Evolutionary conservation across 2,113 vertebrate species (phyloP).

Genomic region (Falco punctatus): DNA sequence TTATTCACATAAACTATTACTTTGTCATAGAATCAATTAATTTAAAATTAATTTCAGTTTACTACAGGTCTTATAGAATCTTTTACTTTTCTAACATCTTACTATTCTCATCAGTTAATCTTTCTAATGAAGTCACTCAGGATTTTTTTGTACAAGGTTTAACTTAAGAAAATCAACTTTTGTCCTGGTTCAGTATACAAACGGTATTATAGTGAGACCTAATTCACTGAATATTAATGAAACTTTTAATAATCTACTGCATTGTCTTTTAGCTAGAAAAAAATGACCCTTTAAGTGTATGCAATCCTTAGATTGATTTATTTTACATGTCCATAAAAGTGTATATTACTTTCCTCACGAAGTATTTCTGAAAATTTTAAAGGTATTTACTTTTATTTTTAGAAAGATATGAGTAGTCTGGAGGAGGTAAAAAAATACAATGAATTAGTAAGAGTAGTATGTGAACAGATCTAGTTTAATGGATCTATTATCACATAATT

Average conservation of each 20-base stretch:
- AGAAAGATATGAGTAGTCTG: neutral
- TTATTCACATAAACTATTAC: neutral
- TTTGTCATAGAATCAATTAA: neutral
- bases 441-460: neutral
- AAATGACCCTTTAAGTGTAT: conserved; percentile 48
- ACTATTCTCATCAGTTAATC: neutral
- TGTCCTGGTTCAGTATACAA: neutral
- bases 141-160: neutral
- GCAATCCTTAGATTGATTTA: conserved; percentile 29
- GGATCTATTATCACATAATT: conserved; percentile 23
- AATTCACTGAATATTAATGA: conserved; percentile 52
- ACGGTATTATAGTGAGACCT: neutral
- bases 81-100: neutral
- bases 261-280: conserved; percentile 30
- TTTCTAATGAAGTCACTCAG: conserved; percentile 16
- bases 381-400: neutral
- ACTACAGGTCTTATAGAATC: neutral
- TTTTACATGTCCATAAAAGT: conserved; percentile 15
- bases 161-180: conserved; percentile 55
- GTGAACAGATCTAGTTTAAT: conserved; percentile 11
- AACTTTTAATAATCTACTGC: conserved; percentile 44
- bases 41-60: neutral
- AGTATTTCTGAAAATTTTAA: conserved; percentile 21
- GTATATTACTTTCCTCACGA: neutral
- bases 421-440: neutral